These are phyloP conservation scores for Sweltsa coloradensis DNA, from an alignment of 1,140 invertebrate species.

Conservation along the genomic window DNA sequence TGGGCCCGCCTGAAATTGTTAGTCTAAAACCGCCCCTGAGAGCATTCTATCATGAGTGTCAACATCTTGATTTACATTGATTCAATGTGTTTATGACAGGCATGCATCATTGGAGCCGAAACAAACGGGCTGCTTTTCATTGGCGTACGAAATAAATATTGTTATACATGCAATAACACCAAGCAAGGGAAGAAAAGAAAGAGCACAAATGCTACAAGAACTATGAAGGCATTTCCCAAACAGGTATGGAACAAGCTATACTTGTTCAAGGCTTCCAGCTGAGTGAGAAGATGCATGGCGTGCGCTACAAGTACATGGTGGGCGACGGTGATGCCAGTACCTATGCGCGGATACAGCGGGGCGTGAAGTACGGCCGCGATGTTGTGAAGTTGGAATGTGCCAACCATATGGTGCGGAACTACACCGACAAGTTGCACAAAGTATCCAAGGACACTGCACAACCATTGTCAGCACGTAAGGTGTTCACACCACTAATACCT, in stretches of 20 bases:
- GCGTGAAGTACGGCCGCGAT: not conserved
- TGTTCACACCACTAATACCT: not conserved
- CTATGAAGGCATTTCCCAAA: conserved; percentile 21
- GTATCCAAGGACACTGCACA: not conserved
- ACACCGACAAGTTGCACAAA: not conserved
- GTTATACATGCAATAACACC: conserved; percentile 22
- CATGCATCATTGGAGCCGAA: conserved; percentile 25
- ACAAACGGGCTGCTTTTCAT: conserved; percentile 28
- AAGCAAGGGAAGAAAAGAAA: conserved; percentile 11
- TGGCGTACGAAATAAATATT: conserved; percentile 29
- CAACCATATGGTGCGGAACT: conserved; percentile 8
- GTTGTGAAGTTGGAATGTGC: conserved; percentile 11
- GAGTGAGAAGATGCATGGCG: not conserved
- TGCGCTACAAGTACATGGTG: conserved; percentile 2
- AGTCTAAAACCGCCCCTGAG: too few species aligned
- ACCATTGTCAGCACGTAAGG: not conserved
- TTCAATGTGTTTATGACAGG: conserved; percentile 12
- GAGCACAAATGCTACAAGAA: conserved; percentile 26
- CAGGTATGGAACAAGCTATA: not conserved
- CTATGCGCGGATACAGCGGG: not conserved
- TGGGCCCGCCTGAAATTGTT: too few species aligned
- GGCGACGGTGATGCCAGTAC: conserved; percentile 12
- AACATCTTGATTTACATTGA: not conserved
- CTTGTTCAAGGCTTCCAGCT: not conserved
- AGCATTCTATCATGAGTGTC: too few species aligned